A percentile compares a stretch with the other conserved stretches of the same genome.
Conservation (phyloP, 2,797 vertebrate genomes). For the Melanotaenia boesemani region DNA sequence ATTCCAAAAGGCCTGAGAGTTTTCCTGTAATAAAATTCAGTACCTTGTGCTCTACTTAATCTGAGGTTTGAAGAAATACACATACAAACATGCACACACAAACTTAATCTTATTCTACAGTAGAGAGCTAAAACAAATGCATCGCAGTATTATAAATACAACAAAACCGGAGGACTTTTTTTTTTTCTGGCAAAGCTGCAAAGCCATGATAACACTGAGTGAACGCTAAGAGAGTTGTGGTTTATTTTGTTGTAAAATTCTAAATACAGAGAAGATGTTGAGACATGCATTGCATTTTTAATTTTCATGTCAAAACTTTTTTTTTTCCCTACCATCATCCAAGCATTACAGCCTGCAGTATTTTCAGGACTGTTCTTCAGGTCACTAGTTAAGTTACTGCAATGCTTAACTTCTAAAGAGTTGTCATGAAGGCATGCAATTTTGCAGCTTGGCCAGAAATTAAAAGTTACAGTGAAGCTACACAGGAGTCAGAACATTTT, state of each 20-base stretch:
- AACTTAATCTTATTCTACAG: slow-evolving; percentile 14
- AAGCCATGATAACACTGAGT: slow-evolving; percentile 40
- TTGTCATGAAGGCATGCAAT: not conserved
- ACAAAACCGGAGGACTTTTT: slow-evolving; percentile 14
- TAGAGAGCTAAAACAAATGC: slow-evolving; percentile 54
- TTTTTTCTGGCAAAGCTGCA: slow-evolving; percentile 34
- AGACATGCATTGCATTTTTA: not conserved
- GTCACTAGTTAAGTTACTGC: slow-evolving; percentile 1
- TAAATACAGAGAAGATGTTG: slow-evolving; percentile 15
- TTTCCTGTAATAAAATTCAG: slow-evolving; percentile 38
- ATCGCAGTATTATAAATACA: slow-evolving; percentile 60
- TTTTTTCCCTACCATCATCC: not conserved
- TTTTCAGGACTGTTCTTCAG: slow-evolving; percentile 10
- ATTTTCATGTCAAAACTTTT: slow-evolving; percentile 3
- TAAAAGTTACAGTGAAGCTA: slow-evolving; percentile 9
- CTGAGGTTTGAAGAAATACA: slow-evolving; percentile 28
- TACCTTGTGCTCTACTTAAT: slow-evolving; percentile 39
- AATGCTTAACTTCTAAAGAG: slow-evolving; percentile 26
- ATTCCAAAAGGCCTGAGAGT: slow-evolving; percentile 56
- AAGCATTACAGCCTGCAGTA: slow-evolving; percentile 9
- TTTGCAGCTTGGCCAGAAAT: slow-evolving; percentile 50
- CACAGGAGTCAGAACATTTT: slow-evolving; percentile 20
- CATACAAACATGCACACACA: not conserved
- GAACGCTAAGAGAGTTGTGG: slow-evolving; percentile 6
- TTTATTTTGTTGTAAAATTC: slow-evolving; percentile 13